phyloP scores from a whole-genome alignment of 1,140 invertebrate genomes.

The Apis mellifera region Amel_HAv3.1 CM009934.2:11987501-11988000 shows the following conservation, averaged over 20 bases:
- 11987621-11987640: background rate
- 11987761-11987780: background rate
- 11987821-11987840: background rate
- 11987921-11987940: too few relatives aligned
- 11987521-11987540: too few relatives aligned
- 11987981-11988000: background rate
- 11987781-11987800: background rate
- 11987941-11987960: too few relatives aligned
- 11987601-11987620: too few relatives aligned
- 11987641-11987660: background rate
- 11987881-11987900: conserved; percentile 45
- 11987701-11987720: too few relatives aligned
- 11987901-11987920: background rate
- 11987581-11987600: too few relatives aligned
- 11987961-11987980: background rate
- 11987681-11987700: background rate
- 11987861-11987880: conserved; percentile 40
- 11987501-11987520: too few relatives aligned
- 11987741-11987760: too few relatives aligned
- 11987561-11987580: too few relatives aligned
- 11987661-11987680: background rate
- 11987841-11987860: background rate
- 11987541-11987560: too few relatives aligned
- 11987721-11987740: too few relatives aligned
- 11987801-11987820: background rate